Base-by-base conservation (phyloP, 2,888 invertebrate species). In the Neoitamus cyanurus region DNA sequence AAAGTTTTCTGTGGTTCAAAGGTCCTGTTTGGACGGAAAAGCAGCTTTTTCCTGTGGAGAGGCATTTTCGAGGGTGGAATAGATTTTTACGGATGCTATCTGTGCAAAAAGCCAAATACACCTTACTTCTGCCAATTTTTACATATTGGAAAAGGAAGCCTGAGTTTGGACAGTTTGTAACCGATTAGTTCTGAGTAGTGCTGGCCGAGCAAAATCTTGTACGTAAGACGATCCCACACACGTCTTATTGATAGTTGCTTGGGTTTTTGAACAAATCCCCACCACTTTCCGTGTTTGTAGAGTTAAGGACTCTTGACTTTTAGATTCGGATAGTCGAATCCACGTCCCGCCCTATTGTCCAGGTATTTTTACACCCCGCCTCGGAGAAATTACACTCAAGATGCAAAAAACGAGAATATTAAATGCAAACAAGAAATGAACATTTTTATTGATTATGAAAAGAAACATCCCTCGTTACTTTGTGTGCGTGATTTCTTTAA, bases 1-100 rank as follows among this genome's bases (percentile, higher is more conserved):
- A 78, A 78, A 78, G n/a, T 78, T 78, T 42, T 78, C 48, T 78
- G 78, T 58, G 78, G 58, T 34, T 48, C n/a, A 75, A 75, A 75
- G 37, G 42, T 42, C 42, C 75, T 42, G 37, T 75, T 75, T 42
- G 37, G 42, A 42, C 28, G 37, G 42, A 75, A 75, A 75, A 42
- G 42, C 75, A 75, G 28, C 15, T 42, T 75, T 75, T 42, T 28
- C 42, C 42, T 58, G 25, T 15, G 20, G 9, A 37, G 9, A 25
- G 58, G 6, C n/a, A 7, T 58, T 58, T 58, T 58, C 20, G 58
- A 9, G 25, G 25, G 20, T 48, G 9, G 15, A 58, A 25, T 58
- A 58, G 58, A 58, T 58, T 58, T 58, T 58, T 58, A 20, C 58
- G 58, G 58, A 58, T 58, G 58, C 25, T 58, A 25, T 58, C 58